phyloP scores from a whole-genome alignment of 2,888 invertebrate species.

The Deroplatys truncata region DNA sequence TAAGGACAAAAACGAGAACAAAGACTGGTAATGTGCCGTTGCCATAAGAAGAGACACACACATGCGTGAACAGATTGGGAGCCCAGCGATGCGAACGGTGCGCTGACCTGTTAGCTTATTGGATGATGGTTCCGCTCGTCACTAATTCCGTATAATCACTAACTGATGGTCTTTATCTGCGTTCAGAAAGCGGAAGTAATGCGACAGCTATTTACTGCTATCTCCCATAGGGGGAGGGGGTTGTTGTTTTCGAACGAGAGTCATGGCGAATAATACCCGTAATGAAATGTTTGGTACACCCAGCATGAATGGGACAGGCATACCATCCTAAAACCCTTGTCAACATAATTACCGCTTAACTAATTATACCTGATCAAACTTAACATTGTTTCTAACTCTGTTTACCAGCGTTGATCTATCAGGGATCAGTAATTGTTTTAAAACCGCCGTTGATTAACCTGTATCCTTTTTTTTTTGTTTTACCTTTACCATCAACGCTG shows the following conservation, averaged over 20 bases:
- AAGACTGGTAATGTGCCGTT: no score
- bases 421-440: not conserved
- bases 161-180: not conserved
- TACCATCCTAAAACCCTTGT: not conserved
- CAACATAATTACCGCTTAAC: not conserved
- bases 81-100: not conserved
- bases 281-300: not conserved
- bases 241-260: not conserved
- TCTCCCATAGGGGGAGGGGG: not conserved
- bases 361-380: not conserved
- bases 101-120: constrained; percentile 6
- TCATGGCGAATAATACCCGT: not conserved
- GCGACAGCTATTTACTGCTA: not conserved
- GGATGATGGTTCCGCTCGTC: not conserved
- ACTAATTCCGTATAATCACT: not conserved
- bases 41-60: no score
- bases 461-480: not conserved
- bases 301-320: not conserved
- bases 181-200: constrained; percentile 7
- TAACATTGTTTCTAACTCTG: not conserved
- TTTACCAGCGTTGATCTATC: not conserved
- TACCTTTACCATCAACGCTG: not conserved
- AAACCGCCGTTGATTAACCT: not conserved
- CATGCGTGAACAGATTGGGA: no score
- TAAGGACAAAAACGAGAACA: no score